Conservation (phyloP, 2,888 invertebrate species). For the Gastracanthus pulcherrimus region DNA sequence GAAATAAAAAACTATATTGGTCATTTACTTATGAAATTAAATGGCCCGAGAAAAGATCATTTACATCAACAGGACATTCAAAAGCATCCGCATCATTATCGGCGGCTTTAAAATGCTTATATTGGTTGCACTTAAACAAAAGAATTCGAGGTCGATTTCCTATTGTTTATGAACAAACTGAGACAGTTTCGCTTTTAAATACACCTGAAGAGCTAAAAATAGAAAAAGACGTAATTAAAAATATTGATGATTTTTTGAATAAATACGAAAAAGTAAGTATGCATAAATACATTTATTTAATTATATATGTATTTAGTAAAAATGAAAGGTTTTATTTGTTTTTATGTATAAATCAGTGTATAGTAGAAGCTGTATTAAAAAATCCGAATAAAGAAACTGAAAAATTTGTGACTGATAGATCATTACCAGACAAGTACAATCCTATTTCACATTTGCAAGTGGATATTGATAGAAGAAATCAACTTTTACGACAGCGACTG, state of each 20-base stretch:
- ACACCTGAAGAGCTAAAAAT: constrained; percentile 73
- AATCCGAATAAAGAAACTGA: neutral
- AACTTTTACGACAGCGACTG: constrained; percentile 27
- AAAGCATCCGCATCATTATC: constrained; percentile 80
- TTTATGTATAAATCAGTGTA: neutral
- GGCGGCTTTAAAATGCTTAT: constrained; percentile 79
- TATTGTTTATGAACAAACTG: constrained; percentile 76
- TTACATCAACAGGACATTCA: constrained; percentile 78
- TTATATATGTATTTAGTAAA: too few species aligned
- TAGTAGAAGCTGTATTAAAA: neutral
- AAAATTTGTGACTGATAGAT: neutral
- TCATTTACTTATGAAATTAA: constrained; percentile 79
- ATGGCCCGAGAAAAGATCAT: constrained; percentile 81
- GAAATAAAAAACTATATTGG: constrained; percentile 76
- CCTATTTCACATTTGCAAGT: constrained; percentile 36
- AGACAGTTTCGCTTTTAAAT: constrained; percentile 74
- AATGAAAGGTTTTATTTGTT: neutral
- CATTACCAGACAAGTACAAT: neutral
- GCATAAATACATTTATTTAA: neutral
- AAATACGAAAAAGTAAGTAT: constrained; percentile 77
- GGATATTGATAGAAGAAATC: constrained; percentile 42
- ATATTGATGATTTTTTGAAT: constrained; percentile 77
- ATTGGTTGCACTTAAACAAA: constrained; percentile 79
- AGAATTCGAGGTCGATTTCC: constrained; percentile 79
- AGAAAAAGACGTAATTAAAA: constrained; percentile 73